Evolutionary conservation across 2,797 vertebrate genomes (phyloP).

Genomic region (Buceros bicornis): DNA sequence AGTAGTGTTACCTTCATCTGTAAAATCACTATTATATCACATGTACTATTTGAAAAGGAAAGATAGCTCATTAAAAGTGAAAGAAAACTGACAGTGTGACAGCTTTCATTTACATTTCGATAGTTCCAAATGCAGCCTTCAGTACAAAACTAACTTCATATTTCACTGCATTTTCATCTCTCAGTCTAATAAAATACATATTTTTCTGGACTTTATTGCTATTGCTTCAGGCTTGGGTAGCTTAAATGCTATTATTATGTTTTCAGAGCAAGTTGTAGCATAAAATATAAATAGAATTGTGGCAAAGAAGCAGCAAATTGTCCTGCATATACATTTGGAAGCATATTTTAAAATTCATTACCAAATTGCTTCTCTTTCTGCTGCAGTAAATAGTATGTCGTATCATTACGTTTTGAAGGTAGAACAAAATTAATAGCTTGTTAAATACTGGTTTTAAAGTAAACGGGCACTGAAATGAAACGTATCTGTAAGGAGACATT

Average conservation of each 20-base stretch:
- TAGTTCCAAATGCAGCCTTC: slow-evolving; percentile 45
- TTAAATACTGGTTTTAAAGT: slow-evolving; percentile 43
- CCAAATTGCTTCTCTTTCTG: slow-evolving; percentile 20
- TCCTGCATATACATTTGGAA: slow-evolving; percentile 28
- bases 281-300: slow-evolving; percentile 54
- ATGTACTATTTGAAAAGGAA: slow-evolving; percentile 44
- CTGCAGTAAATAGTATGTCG: slow-evolving; percentile 36
- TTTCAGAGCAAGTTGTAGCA: slow-evolving; percentile 41
- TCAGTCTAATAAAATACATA: slow-evolving; percentile 57
- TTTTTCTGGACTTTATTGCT: slow-evolving; percentile 59
- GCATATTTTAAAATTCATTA: slow-evolving; percentile 62
- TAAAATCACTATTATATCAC: slow-evolving; percentile 38
- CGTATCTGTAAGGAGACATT: neutral
- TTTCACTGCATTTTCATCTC: slow-evolving; percentile 63
- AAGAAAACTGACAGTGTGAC: slow-evolving; percentile 60
- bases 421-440: slow-evolving; percentile 48
- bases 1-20: neutral
- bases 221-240: slow-evolving; percentile 53
- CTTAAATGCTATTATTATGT: slow-evolving; percentile 32
- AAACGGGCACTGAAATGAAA: slow-evolving; percentile 23
- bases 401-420: slow-evolving; percentile 1
- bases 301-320: slow-evolving; percentile 37
- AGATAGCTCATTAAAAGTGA: slow-evolving; percentile 57
- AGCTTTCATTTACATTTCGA: slow-evolving; percentile 65
- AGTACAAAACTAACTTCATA: slow-evolving; percentile 51